A percentile compares a stretch with the other conserved stretches of the same genome.
phyloP scores from a whole-genome alignment of 2,113 vertebrate species.

The Oncorhynchus kisutch region DNA sequence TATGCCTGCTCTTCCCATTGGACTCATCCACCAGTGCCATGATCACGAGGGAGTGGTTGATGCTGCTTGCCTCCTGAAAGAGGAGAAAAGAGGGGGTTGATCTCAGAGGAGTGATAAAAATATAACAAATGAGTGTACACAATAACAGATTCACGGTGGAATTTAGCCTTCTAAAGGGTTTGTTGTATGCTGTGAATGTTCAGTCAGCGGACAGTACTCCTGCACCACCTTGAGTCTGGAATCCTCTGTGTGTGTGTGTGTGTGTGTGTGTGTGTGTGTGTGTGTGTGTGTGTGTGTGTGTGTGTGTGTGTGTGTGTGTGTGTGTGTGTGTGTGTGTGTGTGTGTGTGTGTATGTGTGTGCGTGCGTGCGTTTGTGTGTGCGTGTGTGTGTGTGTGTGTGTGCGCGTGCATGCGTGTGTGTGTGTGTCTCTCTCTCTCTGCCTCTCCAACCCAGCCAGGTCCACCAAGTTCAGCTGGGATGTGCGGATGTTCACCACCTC shows the following conservation, averaged over 20 bases:
- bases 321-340: conserved; percentile 71
- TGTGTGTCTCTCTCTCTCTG: conserved; percentile 76
- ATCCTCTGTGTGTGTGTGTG: conserved; percentile 81
- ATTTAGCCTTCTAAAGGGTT: not conserved
- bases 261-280: too few species aligned
- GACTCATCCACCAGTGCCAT: conserved; percentile 91
- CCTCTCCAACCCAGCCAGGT: conserved; percentile 93
- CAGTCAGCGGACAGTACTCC: not conserved
- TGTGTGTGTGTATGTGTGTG: too few species aligned
- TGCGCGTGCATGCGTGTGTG: too few species aligned
- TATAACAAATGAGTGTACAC: not conserved
- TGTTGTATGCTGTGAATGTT: not conserved
- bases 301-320: too few species aligned
- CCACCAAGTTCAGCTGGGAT: conserved; percentile 92
- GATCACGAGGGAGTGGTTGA: conserved; percentile 93
- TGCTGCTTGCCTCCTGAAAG: conserved; percentile 90
- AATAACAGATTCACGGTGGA: not conserved
- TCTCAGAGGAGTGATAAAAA: conserved; percentile 6
- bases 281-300: too few species aligned
- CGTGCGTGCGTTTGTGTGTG: too few species aligned
- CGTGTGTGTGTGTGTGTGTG: too few species aligned
- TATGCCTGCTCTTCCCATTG: conserved; percentile 88
- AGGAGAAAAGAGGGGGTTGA: conserved; percentile 3
- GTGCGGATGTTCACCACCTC: conserved; percentile 89
- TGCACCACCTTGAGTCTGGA: conserved; percentile 84